Evolutionary conservation across 2,888 invertebrate genomes (phyloP).

Genomic region (Pseudococcus longispinus): DNA sequence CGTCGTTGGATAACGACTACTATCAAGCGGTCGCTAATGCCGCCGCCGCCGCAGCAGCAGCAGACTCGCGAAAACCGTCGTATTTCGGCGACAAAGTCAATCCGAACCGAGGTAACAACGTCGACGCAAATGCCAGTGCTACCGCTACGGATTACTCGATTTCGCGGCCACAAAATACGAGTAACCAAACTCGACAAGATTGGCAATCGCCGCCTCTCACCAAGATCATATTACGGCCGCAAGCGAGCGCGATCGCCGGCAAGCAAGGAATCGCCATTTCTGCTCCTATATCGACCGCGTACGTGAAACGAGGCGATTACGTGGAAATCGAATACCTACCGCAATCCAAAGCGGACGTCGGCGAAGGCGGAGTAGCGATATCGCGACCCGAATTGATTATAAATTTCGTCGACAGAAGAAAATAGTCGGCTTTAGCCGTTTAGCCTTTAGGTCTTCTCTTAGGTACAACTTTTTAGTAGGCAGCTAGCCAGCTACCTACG

Average conservation of each 20-base stretch:
- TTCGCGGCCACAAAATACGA: background rate
- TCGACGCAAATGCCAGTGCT: background rate
- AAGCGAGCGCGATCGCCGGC: slow-evolving; percentile 72
- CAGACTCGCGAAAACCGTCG: background rate
- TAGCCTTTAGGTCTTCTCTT: no score
- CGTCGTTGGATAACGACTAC: slow-evolving; percentile 32
- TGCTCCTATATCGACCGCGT: slow-evolving; percentile 72
- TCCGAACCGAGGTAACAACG: background rate
- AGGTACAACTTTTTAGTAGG: no score
- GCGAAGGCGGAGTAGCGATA: slow-evolving; percentile 78
- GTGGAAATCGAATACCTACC: slow-evolving; percentile 74
- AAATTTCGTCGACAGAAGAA: slow-evolving; percentile 56
- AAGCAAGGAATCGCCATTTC: slow-evolving; percentile 74
- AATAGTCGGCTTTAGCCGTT: background rate
- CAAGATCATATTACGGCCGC: slow-evolving; percentile 68
- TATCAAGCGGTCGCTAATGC: background rate
- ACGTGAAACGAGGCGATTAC: slow-evolving; percentile 69
- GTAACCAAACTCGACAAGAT: background rate
- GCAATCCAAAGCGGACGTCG: slow-evolving; percentile 74
- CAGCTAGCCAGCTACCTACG: no score
- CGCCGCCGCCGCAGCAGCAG: background rate
- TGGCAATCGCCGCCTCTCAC: slow-evolving; percentile 28
- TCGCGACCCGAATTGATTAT: slow-evolving; percentile 75
- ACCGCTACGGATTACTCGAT: no score
- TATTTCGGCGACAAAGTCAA: background rate